Conservation (phyloP, 2,888 invertebrate genomes). For the Agonum fuliginosum region DNA sequence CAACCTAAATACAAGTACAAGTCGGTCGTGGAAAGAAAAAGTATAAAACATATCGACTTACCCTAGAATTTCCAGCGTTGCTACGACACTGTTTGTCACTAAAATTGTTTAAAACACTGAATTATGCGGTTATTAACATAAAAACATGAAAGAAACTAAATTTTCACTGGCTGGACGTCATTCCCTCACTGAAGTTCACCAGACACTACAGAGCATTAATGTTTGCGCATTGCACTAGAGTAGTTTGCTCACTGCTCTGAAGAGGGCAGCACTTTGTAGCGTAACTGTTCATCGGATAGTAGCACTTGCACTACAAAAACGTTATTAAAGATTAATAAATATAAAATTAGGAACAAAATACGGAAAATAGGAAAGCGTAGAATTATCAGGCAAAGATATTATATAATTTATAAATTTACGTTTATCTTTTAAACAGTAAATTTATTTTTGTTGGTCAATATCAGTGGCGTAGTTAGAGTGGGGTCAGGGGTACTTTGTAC, state of each 20-base stretch:
- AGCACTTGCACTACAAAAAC: neutral
- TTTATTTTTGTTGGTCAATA: no score
- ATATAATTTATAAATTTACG: no score
- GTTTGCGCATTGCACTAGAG: constrained; percentile 56
- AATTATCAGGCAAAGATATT: no score
- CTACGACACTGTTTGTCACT: constrained; percentile 45
- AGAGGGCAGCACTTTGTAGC: constrained; percentile 34
- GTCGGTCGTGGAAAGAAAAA: neutral
- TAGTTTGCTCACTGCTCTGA: constrained; percentile 18
- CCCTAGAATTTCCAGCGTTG: constrained; percentile 6
- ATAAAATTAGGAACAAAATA: no score
- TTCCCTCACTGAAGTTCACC: constrained; percentile 48
- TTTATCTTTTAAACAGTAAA: no score
- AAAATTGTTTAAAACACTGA: constrained; percentile 55
- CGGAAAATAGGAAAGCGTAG: no score
- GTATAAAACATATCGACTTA: constrained; percentile 37
- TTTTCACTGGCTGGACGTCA: constrained; percentile 56
- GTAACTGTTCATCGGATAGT: constrained; percentile 46
- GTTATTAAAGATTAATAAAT: no score
- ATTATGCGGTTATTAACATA: constrained; percentile 49
- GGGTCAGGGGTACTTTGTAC: no score
- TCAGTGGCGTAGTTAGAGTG: no score
- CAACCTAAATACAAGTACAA: constrained; percentile 61
- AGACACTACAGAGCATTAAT: constrained; percentile 52
- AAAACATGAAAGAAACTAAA: constrained; percentile 58